These are phyloP conservation scores for Burhinus oedicnemus DNA, from an alignment of 2,113 vertebrate genomes.

Conservation along the genomic window DNA sequence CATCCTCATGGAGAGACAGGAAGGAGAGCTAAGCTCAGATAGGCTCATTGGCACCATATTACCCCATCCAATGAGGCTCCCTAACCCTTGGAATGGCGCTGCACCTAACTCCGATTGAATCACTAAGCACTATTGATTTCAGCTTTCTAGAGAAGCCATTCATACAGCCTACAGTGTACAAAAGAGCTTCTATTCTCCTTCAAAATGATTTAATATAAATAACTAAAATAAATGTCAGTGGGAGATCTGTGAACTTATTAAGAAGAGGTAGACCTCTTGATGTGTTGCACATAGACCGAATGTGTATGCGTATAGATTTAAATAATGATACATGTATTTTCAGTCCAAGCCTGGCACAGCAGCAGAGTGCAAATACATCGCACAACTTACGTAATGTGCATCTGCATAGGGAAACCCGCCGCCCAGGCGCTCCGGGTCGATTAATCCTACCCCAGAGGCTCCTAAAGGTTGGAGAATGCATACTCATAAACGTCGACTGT, in stretches of 20 bases:
- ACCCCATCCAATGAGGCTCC: not conserved
- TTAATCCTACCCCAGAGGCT: conserved; percentile 10
- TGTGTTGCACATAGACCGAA: not conserved
- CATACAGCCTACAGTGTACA: conserved; percentile 19
- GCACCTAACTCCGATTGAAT: conserved; percentile 3
- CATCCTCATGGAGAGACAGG: not conserved
- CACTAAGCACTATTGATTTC: conserved; percentile 55
- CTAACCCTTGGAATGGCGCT: not conserved
- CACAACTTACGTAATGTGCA: conserved; percentile 13
- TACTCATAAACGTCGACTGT: not conserved
- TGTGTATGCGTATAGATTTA: not conserved
- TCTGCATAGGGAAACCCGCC: not conserved
- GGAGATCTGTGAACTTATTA: conserved; percentile 61
- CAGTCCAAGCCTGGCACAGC: not conserved
- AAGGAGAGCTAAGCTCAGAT: not conserved
- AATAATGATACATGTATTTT: conserved; percentile 22
- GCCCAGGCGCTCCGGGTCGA: fast-evolving
- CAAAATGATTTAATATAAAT: conserved; percentile 63
- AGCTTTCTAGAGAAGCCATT: conserved; percentile 45
- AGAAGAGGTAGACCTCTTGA: conserved; percentile 30
- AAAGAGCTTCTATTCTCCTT: conserved; percentile 62
- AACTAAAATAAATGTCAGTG: conserved; percentile 61
- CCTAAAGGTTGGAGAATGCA: not conserved
- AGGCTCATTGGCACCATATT: not conserved
- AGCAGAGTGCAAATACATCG: not conserved